These are phyloP conservation scores for Nezara viridula DNA, from an alignment of 2,888 invertebrate species.

Conservation along the genomic window DNA sequence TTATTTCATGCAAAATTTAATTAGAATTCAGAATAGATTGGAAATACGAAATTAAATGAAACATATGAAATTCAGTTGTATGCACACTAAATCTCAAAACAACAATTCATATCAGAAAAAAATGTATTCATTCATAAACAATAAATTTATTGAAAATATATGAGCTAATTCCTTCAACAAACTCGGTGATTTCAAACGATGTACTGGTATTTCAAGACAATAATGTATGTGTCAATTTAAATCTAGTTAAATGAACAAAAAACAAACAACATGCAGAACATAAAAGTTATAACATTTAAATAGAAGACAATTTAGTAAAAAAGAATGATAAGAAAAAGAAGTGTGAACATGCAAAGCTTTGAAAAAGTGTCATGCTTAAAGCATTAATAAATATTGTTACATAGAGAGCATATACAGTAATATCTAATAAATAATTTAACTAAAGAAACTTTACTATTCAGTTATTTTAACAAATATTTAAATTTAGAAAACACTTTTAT, in stretches of 20 bases:
- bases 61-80: not conserved
- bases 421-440: not conserved
- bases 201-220: not conserved
- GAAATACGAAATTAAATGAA: not conserved
- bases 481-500: not conserved
- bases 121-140: not conserved
- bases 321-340: not conserved
- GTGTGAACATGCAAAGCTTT: not conserved
- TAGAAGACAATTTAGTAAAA: not conserved
- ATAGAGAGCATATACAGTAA: not conserved
- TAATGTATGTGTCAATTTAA: not conserved
- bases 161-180: not conserved
- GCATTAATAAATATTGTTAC: not conserved
- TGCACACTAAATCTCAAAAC: not conserved
- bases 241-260: not conserved
- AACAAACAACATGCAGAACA: conserved; percentile 1
- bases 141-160: not conserved
- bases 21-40: not conserved
- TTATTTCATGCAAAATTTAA: not conserved
- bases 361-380: conserved; percentile 4
- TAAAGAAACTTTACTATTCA: not conserved
- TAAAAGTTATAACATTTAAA: not conserved
- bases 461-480: not conserved
- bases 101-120: not conserved
- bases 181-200: not conserved